phyloP scores from a whole-genome alignment of 2,888 invertebrate species.

The Dryocosmus kuriphilus region DNA sequence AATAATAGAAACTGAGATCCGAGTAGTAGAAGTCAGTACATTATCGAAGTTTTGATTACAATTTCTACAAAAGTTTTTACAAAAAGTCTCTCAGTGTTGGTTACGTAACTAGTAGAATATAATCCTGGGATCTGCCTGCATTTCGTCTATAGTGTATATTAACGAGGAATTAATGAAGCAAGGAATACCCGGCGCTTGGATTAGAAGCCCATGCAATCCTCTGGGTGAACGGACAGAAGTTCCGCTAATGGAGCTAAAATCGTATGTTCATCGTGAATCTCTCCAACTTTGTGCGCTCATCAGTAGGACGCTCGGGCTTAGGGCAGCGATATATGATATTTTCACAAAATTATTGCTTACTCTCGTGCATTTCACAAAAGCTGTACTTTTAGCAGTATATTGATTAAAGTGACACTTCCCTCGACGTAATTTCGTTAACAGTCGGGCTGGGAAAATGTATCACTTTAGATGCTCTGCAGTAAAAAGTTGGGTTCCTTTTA shows the following conservation, averaged over 20 bases:
- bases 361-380: too few relatives aligned
- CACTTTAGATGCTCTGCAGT: not conserved
- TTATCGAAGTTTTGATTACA: too few relatives aligned
- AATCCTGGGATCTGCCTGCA: too few relatives aligned
- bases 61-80: too few relatives aligned
- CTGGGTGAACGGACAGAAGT: conserved; percentile 52
- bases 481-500: not conserved
- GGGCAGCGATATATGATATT: not conserved
- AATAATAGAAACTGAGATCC: too few relatives aligned
- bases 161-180: conserved; percentile 70
- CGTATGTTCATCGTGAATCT: conserved; percentile 42
- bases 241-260: conserved; percentile 57
- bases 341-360: not conserved
- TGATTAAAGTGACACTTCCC: too few relatives aligned
- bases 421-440: too few relatives aligned
- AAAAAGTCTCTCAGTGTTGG: too few relatives aligned
- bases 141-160: too few relatives aligned
- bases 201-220: conserved; percentile 68
- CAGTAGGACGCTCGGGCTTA: not conserved
- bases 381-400: too few relatives aligned
- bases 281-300: not conserved
- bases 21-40: too few relatives aligned
- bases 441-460: not conserved
- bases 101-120: too few relatives aligned
- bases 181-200: conserved; percentile 68